Evolutionary conservation across 2,888 invertebrate genomes (phyloP).

Genomic region (Cosmia pyralina): DNA sequence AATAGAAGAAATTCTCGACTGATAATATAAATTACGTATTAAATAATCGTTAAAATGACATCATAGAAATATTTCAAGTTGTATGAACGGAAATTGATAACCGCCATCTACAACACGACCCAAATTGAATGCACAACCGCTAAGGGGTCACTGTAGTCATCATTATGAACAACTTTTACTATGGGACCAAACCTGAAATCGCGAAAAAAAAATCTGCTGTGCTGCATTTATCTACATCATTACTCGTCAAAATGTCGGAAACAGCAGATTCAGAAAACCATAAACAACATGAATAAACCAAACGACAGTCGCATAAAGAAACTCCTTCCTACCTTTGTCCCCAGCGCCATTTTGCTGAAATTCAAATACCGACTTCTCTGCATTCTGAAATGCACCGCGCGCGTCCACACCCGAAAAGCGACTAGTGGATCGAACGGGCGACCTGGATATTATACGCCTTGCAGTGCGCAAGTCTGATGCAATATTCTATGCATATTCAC

Average conservation of each 20-base stretch:
- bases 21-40: slow-evolving; percentile 4
- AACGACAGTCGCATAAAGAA: too few relatives aligned
- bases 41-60: slow-evolving; percentile 7
- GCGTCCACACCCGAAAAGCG: neutral
- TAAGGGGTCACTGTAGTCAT: too few relatives aligned
- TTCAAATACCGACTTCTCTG: slow-evolving; percentile 10
- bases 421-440: slow-evolving; percentile 2
- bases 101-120: neutral
- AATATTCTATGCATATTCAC: slow-evolving; percentile 26
- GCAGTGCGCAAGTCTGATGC: slow-evolving; percentile 17
- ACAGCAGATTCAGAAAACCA: too few relatives aligned
- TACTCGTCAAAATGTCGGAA: too few relatives aligned
- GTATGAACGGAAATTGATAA: neutral
- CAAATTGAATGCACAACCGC: too few relatives aligned
- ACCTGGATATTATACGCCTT: too few relatives aligned
- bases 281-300: neutral
- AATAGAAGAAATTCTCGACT: neutral
- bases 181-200: too few relatives aligned
- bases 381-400: slow-evolving; percentile 30
- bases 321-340: neutral
- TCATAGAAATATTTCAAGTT: neutral
- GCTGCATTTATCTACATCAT: too few relatives aligned
- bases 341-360: slow-evolving; percentile 19
- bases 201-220: too few relatives aligned
- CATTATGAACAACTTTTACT: too few relatives aligned